phyloP scores from a whole-genome alignment of 2,113 vertebrate genomes.

The Psophia crepitans region DNA sequence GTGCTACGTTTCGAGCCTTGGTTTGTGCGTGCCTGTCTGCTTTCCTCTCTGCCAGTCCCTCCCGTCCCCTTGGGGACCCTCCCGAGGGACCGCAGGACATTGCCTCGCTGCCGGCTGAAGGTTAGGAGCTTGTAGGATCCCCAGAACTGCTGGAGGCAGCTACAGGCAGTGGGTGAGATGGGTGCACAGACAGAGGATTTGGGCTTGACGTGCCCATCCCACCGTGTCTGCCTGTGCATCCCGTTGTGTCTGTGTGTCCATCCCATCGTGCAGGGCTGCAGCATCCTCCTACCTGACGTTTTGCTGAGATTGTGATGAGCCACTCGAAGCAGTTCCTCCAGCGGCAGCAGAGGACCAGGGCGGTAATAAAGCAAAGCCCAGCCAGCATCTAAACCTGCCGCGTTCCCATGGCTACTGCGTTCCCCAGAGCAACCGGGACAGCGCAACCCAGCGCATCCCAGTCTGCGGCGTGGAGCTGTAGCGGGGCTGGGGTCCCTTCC shows the following conservation, averaged over 20 bases:
- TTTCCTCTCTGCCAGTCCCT: not conserved
- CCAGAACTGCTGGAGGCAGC: not conserved
- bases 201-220: not conserved
- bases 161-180: rapidly evolving
- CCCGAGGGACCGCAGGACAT: too few species aligned
- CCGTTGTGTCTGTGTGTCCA: not conserved
- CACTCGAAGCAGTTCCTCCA: not conserved
- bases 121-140: not conserved
- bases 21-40: rapidly evolving
- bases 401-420: slow-evolving; percentile 57
- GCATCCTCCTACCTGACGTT: not conserved
- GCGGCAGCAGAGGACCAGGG: not conserved
- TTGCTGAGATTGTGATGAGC: not conserved
- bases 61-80: rapidly evolving
- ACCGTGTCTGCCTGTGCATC: rapidly evolving
- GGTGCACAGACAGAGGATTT: not conserved
- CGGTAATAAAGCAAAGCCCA: not conserved
- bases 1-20: not conserved
- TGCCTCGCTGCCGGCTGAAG: rapidly evolving
- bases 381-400: not conserved
- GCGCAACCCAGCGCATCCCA: not conserved
- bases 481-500: not conserved
- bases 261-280: not conserved
- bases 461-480: not conserved
- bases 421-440: not conserved